A percentile compares a stretch with the other conserved stretches of the same genome.
These are phyloP conservation scores for Neosilurus mollespiculum DNA, from an alignment of 2,797 vertebrate genomes.

Conservation along the genomic window DNA sequence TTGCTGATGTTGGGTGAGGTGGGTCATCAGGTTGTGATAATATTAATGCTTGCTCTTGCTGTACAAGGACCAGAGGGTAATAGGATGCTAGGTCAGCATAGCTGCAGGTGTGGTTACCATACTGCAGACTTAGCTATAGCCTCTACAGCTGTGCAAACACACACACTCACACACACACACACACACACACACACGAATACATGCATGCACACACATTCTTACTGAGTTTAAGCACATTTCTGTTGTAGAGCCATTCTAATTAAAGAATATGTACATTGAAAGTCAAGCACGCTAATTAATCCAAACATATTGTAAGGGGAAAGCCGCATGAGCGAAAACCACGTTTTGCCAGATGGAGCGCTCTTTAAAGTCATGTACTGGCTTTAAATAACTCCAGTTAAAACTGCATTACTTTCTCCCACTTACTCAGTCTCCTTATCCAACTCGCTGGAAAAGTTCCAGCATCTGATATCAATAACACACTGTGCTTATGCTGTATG, in stretches of 20 bases:
- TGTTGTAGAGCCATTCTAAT: neutral
- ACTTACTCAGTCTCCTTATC: neutral
- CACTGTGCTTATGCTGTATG: neutral
- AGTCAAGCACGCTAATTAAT: constrained; percentile 21
- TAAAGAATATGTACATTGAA: neutral
- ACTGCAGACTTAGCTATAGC: constrained; percentile 48
- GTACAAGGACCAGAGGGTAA: constrained; percentile 17
- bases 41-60: constrained; percentile 64
- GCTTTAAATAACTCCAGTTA: constrained; percentile 71
- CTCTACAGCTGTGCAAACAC: constrained; percentile 75
- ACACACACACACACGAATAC: constrained; percentile 24
- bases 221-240: neutral
- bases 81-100: constrained; percentile 69
- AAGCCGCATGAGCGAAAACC: constrained; percentile 38
- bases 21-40: constrained; percentile 63
- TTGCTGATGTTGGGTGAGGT: constrained; percentile 46
- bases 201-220: neutral
- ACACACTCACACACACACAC: constrained; percentile 56
- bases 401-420: constrained; percentile 31
- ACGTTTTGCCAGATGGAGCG: constrained; percentile 47
- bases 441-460: neutral
- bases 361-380: constrained; percentile 64
- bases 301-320: constrained; percentile 30
- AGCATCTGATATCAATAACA: neutral
- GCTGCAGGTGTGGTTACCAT: constrained; percentile 71